Conservation (phyloP, 2,113 vertebrate genomes). For the Callipepla squamata region DNA sequence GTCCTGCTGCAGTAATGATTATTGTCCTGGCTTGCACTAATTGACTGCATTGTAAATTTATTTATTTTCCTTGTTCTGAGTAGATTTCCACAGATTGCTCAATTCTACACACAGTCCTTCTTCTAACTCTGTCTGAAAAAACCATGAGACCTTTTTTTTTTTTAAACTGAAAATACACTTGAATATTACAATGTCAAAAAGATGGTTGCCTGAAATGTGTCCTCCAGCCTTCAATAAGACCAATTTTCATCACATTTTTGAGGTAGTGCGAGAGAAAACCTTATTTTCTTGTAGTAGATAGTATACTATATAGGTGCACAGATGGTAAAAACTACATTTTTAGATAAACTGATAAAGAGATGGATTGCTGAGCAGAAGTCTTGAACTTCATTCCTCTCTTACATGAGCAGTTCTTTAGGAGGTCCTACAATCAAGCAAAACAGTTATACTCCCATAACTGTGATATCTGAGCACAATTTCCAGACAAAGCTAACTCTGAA, state of each 20-base stretch:
- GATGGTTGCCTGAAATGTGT: background rate
- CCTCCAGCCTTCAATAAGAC: background rate
- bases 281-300: background rate
- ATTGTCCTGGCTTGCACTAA: background rate
- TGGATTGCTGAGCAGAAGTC: background rate
- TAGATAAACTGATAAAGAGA: background rate
- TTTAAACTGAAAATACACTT: background rate
- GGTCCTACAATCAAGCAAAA: background rate
- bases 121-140: background rate
- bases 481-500: background rate
- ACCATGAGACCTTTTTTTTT: background rate
- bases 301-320: background rate
- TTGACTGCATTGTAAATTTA: background rate
- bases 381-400: background rate
- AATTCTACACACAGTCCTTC: background rate
- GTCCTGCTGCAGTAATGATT: background rate
- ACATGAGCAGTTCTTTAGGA: background rate
- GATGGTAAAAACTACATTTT: background rate
- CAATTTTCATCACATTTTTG: background rate
- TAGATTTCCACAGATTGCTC: background rate
- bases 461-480: background rate
- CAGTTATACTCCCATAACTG: background rate
- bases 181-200: background rate
- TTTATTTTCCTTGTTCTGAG: background rate
- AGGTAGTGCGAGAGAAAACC: background rate